phyloP scores from a whole-genome alignment of 2,113 vertebrate genomes.

The Telmatochromis bifrenatus region DNA sequence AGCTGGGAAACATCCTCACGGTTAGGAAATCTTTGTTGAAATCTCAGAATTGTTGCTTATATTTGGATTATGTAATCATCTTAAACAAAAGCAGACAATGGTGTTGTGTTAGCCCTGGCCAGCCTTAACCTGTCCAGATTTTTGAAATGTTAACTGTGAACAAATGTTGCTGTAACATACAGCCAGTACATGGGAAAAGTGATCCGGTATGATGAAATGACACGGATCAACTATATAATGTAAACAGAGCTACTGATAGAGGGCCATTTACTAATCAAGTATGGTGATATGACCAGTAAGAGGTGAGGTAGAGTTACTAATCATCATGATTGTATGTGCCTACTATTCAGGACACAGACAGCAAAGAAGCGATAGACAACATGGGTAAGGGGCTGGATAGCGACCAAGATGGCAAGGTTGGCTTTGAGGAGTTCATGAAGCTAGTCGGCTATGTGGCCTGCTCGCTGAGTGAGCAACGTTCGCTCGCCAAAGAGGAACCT shows the following conservation, averaged over 20 bases:
- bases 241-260: neutral
- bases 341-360: slow-evolving; percentile 59
- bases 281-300: neutral
- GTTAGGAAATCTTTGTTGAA: slow-evolving; percentile 50
- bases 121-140: neutral
- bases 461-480: slow-evolving; percentile 55
- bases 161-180: neutral
- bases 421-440: slow-evolving; percentile 73
- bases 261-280: neutral
- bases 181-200: neutral
- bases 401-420: slow-evolving; percentile 69
- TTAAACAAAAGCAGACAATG: neutral
- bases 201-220: slow-evolving; percentile 21
- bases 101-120: neutral
- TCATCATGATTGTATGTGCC: neutral
- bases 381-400: slow-evolving; percentile 64
- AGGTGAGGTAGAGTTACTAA: slow-evolving; percentile 8
- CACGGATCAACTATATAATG: neutral
- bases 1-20: slow-evolving; percentile 70
- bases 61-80: neutral
- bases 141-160: neutral
- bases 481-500: neutral
- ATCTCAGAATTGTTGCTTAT: neutral
- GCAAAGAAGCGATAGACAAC: slow-evolving; percentile 56
- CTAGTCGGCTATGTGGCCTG: slow-evolving; percentile 68